Evolutionary conservation across 1,140 invertebrate species (phyloP).

Genomic region (Caerostris darwini): DNA sequence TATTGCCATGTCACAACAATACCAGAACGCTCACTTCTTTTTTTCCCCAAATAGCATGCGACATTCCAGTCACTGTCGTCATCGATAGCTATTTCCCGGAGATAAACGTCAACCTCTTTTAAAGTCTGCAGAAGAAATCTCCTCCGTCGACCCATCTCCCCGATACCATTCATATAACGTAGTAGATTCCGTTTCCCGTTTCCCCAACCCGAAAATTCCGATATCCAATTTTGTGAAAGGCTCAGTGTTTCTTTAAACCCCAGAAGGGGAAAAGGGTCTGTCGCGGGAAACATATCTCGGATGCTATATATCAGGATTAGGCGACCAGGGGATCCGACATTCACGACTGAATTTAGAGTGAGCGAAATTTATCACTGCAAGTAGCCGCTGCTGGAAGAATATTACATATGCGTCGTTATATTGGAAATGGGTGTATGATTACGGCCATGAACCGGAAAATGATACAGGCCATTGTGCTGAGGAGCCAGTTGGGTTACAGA

Average conservation of each 20-base stretch:
- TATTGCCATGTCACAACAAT: not conserved
- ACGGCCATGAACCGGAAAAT: not conserved
- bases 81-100: not conserved
- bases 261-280: constrained; percentile 1
- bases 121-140: constrained; percentile 38
- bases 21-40: not conserved
- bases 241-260: constrained; percentile 57
- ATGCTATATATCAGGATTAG: constrained; percentile 67
- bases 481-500: too few relatives aligned
- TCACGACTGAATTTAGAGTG: constrained; percentile 52
- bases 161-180: constrained; percentile 7
- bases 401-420: constrained; percentile 46
- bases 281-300: constrained; percentile 3
- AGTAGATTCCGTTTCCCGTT: constrained; percentile 12
- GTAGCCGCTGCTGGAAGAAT: not conserved
- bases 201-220: constrained; percentile 21
- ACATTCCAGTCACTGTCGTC: constrained; percentile 34
- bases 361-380: constrained; percentile 25
- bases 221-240: constrained; percentile 59
- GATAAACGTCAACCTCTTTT: constrained; percentile 45
- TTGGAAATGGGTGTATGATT: constrained; percentile 20
- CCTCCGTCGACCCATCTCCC: constrained; percentile 23
- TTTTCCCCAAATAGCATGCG: not conserved
- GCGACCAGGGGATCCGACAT: constrained; percentile 42
- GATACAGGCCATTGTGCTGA: not conserved